Evolutionary conservation across 2,113 vertebrate species (phyloP).

Genomic region (Paralichthys olivaceus): DNA sequence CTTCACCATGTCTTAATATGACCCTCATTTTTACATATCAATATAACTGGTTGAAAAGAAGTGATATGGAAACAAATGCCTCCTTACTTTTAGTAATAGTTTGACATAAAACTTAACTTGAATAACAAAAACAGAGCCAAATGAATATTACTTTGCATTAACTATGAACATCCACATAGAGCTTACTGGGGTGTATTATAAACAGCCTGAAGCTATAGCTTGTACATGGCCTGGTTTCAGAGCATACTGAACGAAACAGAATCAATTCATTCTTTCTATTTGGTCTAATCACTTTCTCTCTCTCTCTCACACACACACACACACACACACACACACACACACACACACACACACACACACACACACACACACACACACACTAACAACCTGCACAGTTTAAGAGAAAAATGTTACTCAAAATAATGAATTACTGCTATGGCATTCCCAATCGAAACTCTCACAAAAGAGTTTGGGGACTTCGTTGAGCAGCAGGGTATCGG

Average conservation of each 20-base stretch:
- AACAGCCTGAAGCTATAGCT: constrained; percentile 42
- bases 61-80: no score
- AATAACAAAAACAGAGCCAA: not conserved
- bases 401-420: not conserved
- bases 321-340: not conserved
- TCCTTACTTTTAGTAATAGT: no score
- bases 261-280: constrained; percentile 55
- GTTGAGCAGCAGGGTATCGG: not conserved
- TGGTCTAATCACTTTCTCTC: constrained; percentile 14
- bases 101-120: not conserved
- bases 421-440: not conserved
- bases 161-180: constrained; percentile 18
- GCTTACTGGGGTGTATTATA: constrained; percentile 36
- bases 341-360: not conserved
- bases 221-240: constrained; percentile 73
- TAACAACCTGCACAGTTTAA: not conserved
- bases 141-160: not conserved
- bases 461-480: no score
- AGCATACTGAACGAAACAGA: constrained; percentile 47
- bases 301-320: not conserved
- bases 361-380: not conserved
- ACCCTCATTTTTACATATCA: no score
- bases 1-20: no score
- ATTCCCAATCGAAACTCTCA: no score
- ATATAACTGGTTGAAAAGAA: no score